Evolutionary conservation across 2,113 vertebrate genomes (phyloP).

Genomic region (Calidris pygmaea): DNA sequence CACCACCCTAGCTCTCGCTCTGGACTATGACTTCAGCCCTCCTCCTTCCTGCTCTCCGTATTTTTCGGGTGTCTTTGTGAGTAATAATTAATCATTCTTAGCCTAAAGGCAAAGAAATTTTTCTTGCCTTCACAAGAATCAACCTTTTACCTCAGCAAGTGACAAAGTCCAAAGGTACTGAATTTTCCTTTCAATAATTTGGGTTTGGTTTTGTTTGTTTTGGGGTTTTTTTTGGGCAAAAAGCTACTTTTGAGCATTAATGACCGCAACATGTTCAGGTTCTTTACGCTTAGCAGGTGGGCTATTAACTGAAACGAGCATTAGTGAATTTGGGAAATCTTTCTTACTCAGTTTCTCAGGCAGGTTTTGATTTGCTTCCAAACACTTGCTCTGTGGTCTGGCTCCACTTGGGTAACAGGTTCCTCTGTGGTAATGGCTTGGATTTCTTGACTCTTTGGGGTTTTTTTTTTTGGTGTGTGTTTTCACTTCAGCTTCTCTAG

Average conservation of each 20-base stretch:
- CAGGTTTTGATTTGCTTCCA: conserved; percentile 56
- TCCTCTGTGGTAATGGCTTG: not conserved
- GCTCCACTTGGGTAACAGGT: not conserved
- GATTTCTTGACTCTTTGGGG: not conserved
- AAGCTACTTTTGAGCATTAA: conserved; percentile 1
- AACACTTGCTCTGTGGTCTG: not conserved
- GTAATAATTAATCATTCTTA: conserved; percentile 3
- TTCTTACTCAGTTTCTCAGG: conserved; percentile 22
- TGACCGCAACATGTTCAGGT: conserved; percentile 4
- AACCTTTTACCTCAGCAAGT: not conserved
- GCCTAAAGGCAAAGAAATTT: not conserved
- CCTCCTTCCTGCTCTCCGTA: not conserved
- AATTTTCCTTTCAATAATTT: not conserved
- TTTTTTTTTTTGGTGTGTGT: too few relatives aligned
- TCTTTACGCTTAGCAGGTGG: conserved; percentile 16
- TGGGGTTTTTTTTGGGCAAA: not conserved
- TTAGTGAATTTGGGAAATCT: not conserved
- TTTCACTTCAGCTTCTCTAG: not conserved
- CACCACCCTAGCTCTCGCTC: not conserved
- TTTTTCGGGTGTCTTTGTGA: not conserved
- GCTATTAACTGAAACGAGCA: conserved; percentile 21
- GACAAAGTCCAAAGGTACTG: not conserved
- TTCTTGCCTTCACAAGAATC: not conserved
- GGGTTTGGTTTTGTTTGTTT: too few relatives aligned
- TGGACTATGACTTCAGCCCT: not conserved